Percentiles rank a stretch among this genome's conserved stretches.
These are phyloP conservation scores for Drosophila paramelanica DNA, from an alignment of 2,888 invertebrate species.

Conservation along the genomic window DNA sequence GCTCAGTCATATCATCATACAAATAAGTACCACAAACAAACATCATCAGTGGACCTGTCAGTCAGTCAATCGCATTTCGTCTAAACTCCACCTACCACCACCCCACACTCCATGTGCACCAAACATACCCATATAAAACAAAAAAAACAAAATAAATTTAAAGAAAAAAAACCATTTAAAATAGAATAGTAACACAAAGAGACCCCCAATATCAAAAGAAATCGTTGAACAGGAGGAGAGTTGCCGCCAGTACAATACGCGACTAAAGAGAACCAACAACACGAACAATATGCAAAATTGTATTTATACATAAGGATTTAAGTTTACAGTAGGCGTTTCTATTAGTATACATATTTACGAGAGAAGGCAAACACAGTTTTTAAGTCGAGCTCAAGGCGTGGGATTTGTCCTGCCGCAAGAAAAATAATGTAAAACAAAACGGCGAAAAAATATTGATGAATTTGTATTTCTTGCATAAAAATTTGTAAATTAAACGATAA, in stretches of 20 bases:
- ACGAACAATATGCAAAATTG: slow-evolving; percentile 51
- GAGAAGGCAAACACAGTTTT: slow-evolving; percentile 35
- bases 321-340: slow-evolving; percentile 75
- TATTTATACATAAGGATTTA: slow-evolving; percentile 77
- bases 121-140: slow-evolving; percentile 21
- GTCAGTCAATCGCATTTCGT: slow-evolving; percentile 53
- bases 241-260: slow-evolving; percentile 18
- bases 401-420: slow-evolving; percentile 17
- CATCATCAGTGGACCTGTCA: slow-evolving; percentile 44
- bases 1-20: slow-evolving; percentile 31
- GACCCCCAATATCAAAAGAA: slow-evolving; percentile 19
- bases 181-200: slow-evolving; percentile 27
- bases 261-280: slow-evolving; percentile 20
- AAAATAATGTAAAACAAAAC: slow-evolving; percentile 11
- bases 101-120: slow-evolving; percentile 14
- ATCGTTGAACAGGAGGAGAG: slow-evolving; percentile 19
- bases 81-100: slow-evolving; percentile 14
- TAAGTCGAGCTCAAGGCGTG: slow-evolving; percentile 26
- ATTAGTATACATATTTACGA: slow-evolving; percentile 58
- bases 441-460: slow-evolving; percentile 17
- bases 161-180: slow-evolving; percentile 23
- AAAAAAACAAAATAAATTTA: slow-evolving; percentile 5
- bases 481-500: slow-evolving; percentile 73
- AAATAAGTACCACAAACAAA: slow-evolving; percentile 14
- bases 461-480: slow-evolving; percentile 58